Base-by-base conservation (phyloP, 2,888 invertebrate genomes). In the Volucella inflata region DNA sequence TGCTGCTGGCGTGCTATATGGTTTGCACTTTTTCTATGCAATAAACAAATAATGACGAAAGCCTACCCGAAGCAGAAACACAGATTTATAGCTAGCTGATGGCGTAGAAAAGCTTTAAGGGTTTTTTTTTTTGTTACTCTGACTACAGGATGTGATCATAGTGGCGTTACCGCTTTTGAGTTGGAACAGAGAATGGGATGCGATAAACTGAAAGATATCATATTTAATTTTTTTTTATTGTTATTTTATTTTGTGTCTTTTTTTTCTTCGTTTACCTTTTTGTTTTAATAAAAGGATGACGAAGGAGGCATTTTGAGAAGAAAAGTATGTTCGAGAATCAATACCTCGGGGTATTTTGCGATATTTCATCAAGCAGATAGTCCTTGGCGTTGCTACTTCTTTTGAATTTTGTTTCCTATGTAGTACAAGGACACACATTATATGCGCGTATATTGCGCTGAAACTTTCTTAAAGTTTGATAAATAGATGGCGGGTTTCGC, bases 61-160 rank as follows among this genome's bases (percentile, higher is more conserved):
- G 64, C 70, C 64, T 78, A 57, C 57, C 38, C 12, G 30, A 55
- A 64, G 55, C 46, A 44, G 46, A 48, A 50, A 64, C 60, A 59
- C 46, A 67, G 82, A 82, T 76, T 76, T n/a, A n/a, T n/a, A n/a
- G n/a, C 76, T 71, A 71, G 44, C 60, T 57, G 53, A 46, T 65
- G 76, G 71, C 40, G 62, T 80, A 55, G 68, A 75, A 60, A 36
- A 80, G 68, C 62, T 62, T 70, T 46, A 11, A 42, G 40, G 17
- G 53, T 57, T 64, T 50, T 50, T 55, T 44, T 68, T 67, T 21
- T 48, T 16, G 48, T 62, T 67, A 55, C 53, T 30, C 40, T 11
- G n/a, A 10, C 38, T 60, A 46, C 11, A 30, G 30, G 30, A 30
- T 30, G 6, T 30, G 30, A 30, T 30, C 0, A 4, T 6, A 30